phyloP scores from a whole-genome alignment of 2,888 invertebrate species.

The Ellobium chinense region DNA sequence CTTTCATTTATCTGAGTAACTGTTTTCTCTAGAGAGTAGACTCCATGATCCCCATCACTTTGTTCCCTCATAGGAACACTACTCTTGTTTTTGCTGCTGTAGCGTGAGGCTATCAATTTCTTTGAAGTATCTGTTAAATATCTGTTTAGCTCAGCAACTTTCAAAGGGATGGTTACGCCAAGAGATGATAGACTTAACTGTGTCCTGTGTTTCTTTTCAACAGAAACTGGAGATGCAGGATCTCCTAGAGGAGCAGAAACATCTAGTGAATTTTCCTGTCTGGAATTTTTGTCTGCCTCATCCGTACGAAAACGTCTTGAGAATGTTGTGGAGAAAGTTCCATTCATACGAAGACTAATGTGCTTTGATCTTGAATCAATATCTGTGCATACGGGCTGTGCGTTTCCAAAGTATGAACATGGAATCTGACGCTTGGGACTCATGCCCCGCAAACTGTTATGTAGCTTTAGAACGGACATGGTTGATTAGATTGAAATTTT shows the following conservation, averaged over 20 bases:
- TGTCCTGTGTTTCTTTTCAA: slow-evolving; percentile 11
- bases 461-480: slow-evolving; percentile 34
- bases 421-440: background rate
- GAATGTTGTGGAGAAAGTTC: background rate
- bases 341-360: background rate
- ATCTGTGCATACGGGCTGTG: background rate
- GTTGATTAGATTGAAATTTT: too few species aligned
- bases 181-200: slow-evolving; percentile 1
- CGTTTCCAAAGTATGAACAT: background rate
- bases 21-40: slow-evolving; percentile 48
- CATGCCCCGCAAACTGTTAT: slow-evolving; percentile 4
- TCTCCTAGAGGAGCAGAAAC: background rate
- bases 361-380: background rate
- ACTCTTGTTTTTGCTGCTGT: background rate
- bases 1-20: slow-evolving; percentile 55
- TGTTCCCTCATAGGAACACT: background rate
- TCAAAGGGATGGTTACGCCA: slow-evolving; percentile 31
- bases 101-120: slow-evolving; percentile 13
- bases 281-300: slow-evolving; percentile 24
- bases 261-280: background rate
- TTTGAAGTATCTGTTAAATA: slow-evolving; percentile 32
- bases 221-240: background rate
- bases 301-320: slow-evolving; percentile 26
- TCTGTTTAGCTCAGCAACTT: slow-evolving; percentile 36
- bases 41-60: background rate